Evolutionary conservation across 2,113 vertebrate species (phyloP).

Genomic region (Corvus cornix): DNA sequence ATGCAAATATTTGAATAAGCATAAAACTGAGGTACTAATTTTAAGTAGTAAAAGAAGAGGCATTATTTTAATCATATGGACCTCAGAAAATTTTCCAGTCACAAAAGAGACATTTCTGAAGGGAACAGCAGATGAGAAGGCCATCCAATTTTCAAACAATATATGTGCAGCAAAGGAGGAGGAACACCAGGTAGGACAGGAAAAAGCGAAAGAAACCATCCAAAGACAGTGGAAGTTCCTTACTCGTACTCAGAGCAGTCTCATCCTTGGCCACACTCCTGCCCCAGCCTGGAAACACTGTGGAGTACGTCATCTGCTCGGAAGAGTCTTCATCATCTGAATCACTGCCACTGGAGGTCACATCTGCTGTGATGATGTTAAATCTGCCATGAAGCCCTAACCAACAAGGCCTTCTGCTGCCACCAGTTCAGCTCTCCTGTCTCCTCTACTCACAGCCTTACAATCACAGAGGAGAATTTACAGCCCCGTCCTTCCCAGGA

Average conservation of each 20-base stretch:
- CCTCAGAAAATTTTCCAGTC: fast-evolving
- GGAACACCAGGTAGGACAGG: fast-evolving
- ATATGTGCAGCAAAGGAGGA: neutral
- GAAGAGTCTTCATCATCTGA: conserved; percentile 43
- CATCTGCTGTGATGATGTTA: conserved; percentile 48
- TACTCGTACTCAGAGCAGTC: neutral
- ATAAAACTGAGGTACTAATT: neutral
- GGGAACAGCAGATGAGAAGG: neutral
- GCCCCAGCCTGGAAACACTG: neutral
- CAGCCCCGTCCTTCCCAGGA: fast-evolving
- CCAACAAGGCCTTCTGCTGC: neutral
- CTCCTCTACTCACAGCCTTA: neutral
- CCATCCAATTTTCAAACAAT: neutral
- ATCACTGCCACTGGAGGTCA: conserved; percentile 40
- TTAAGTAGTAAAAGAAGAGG: neutral
- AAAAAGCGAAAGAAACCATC: neutral
- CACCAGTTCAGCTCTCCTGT: neutral
- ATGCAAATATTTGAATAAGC: neutral
- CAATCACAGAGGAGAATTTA: neutral
- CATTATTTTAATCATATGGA: neutral
- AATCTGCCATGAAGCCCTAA: conserved; percentile 30
- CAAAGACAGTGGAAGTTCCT: neutral
- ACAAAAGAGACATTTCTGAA: neutral
- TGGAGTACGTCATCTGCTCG: neutral
- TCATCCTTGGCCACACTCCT: neutral